Percentiles rank a stretch among this genome's conserved stretches.
These are phyloP conservation scores for Drosophila rellima DNA, from an alignment of 2,888 invertebrate species.

Conservation along the genomic window DNA sequence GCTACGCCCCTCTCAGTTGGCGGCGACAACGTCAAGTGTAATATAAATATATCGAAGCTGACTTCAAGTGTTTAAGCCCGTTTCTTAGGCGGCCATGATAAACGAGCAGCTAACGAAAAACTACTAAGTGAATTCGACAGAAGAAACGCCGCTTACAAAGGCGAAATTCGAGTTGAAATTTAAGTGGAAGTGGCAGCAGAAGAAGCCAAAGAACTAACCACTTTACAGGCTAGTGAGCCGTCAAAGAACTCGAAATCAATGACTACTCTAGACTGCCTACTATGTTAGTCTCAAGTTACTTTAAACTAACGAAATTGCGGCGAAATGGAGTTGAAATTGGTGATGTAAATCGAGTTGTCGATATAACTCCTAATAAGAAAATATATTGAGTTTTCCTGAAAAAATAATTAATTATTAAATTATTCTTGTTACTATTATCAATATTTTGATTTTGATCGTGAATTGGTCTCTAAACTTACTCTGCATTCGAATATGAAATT, in stretches of 20 bases:
- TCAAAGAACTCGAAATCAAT: constrained; percentile 42
- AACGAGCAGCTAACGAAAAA: constrained; percentile 35
- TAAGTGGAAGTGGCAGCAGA: constrained; percentile 6
- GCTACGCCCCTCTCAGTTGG: constrained; percentile 1
- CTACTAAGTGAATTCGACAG: constrained; percentile 60
- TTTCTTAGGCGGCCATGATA: constrained; percentile 58
- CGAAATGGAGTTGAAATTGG: background rate
- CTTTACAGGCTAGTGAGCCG: constrained; percentile 36
- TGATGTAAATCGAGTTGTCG: too few species aligned
- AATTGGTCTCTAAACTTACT: too few species aligned
- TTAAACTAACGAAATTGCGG: background rate
- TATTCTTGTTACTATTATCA: too few species aligned
- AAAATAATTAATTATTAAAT: too few species aligned
- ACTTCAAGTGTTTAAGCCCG: constrained; percentile 81
- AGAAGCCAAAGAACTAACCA: constrained; percentile 29
- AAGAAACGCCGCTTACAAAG: constrained; percentile 68
- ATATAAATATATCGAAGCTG: constrained; percentile 79
- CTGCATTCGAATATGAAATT: too few species aligned
- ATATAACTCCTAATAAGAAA: too few species aligned
- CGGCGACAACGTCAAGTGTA: constrained; percentile 69
- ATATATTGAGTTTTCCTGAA: too few species aligned
- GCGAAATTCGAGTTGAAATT: constrained; percentile 19
- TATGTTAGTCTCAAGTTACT: constrained; percentile 26
- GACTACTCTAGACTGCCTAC: constrained; percentile 12
- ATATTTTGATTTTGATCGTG: too few species aligned